Base-by-base conservation (phyloP, 2,888 invertebrate genomes). In the Julus scandinavius region DNA sequence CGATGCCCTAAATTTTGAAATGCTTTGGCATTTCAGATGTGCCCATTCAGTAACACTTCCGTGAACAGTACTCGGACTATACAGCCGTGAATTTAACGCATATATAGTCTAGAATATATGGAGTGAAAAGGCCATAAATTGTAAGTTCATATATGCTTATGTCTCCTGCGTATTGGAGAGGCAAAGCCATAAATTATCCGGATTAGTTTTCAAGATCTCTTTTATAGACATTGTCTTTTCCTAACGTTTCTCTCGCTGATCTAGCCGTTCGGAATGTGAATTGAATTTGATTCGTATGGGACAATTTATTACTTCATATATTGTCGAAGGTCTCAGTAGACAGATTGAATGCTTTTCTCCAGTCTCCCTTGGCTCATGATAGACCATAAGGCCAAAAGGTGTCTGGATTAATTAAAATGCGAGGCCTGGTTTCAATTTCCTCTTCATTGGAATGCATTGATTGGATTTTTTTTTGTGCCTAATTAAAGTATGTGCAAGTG, bases 181-280 rank as follows among this genome's bases (percentile, higher is more conserved):
- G 72, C 72, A 29, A 29, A 5, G 29, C 29, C 72, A 72, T 72
- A 72, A 72, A 20, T 72, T 72, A 72, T 72, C 5, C 29, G 29
- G 72, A 72, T 72, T 72, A 72, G 72, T 20, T 72, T 6, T 63
- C 58, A n/a, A 63, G 58, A 63, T 63, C 58, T n/a, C n/a, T 63
- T 63, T 72, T 72, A 72, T 7, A 72, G 72, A 72, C 72, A 72
- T 29, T 72, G 72, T 72, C 20, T 72, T 29, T 20, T 29, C 29
- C 11, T 29, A 72, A 29, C 29, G 63, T n/a, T 63, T 63, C 63
- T 63, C 63, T 63, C 63, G n/a, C 63, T 63, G n/a, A 63, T 63
- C 29, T 20, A 29, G 7, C 7, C 72, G 72, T 72, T 72, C 20
- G 72, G 11, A 72, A 72, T 72, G 29, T 1, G 72, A 72, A 72